Conservation (phyloP, 2,888 invertebrate species). For the Parnassius mnemosyne region DNA sequence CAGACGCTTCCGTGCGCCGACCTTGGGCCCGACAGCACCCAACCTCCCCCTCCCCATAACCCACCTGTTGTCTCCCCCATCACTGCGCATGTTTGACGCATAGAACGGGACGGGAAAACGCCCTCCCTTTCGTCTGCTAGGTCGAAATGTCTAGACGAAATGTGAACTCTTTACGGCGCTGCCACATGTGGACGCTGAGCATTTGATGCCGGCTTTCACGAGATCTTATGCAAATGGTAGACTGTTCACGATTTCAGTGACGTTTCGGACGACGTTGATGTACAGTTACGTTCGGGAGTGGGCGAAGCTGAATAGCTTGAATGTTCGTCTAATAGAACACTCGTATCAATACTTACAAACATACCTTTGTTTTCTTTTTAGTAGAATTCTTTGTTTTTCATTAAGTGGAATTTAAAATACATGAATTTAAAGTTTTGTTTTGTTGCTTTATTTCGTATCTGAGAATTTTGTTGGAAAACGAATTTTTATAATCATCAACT, state of each 20-base stretch:
- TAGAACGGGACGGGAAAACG: slow-evolving; percentile 51
- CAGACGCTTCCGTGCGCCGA: slow-evolving; percentile 77
- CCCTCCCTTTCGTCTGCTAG: slow-evolving; percentile 59
- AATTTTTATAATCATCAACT: too few species aligned
- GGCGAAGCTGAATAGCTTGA: background rate
- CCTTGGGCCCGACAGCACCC: slow-evolving; percentile 53
- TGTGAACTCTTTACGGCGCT: slow-evolving; percentile 71
- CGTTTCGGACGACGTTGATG: background rate
- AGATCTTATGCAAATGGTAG: slow-evolving; percentile 1
- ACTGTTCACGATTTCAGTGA: slow-evolving; percentile 2
- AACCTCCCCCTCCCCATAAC: slow-evolving; percentile 44
- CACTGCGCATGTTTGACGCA: slow-evolving; percentile 71
- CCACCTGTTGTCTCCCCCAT: slow-evolving; percentile 69
- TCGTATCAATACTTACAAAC: too few species aligned
- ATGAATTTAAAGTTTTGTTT: too few species aligned
- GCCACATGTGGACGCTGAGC: slow-evolving; percentile 43
- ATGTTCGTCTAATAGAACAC: too few species aligned
- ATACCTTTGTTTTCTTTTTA: too few species aligned
- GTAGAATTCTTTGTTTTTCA: too few species aligned
- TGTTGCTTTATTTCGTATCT: too few species aligned
- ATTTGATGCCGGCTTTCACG: slow-evolving; percentile 31
- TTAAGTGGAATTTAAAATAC: too few species aligned
- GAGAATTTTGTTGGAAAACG: too few species aligned
- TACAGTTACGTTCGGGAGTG: slow-evolving; percentile 9
- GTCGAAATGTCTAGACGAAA: slow-evolving; percentile 78